Conservation (phyloP, 2,113 vertebrate genomes). For the Cephalopholis sonnerati region DNA sequence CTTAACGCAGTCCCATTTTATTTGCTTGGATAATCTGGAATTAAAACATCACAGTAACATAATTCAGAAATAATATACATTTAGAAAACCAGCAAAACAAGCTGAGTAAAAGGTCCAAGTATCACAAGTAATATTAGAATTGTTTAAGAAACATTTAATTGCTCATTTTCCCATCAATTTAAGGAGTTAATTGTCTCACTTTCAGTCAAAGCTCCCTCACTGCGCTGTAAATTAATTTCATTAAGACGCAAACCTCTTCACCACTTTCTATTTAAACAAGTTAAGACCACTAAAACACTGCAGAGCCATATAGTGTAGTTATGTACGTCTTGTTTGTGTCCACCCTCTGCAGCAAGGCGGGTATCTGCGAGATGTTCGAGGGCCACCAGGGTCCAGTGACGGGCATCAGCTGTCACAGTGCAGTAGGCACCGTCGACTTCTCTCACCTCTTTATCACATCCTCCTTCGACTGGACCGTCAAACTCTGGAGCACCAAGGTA, state of each 20-base stretch:
- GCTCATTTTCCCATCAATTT: not conserved
- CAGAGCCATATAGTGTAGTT: not conserved
- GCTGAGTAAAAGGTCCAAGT: not conserved
- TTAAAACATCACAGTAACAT: not conserved
- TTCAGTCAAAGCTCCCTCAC: not conserved
- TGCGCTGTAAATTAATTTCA: not conserved
- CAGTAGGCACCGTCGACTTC: slow-evolving; percentile 95
- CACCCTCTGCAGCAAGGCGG: slow-evolving; percentile 91
- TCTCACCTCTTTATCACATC: slow-evolving; percentile 98
- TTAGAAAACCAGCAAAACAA: not conserved
- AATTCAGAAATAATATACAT: not conserved
- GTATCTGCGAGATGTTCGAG: slow-evolving; percentile 97
- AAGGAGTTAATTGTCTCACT: not conserved
- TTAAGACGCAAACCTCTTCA: not conserved
- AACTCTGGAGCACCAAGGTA: slow-evolving; percentile 99
- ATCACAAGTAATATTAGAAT: not conserved
- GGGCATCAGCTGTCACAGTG: slow-evolving; percentile 96
- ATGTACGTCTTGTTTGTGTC: not conserved
- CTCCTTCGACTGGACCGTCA: slow-evolving; percentile 99
- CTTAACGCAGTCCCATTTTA: not conserved
- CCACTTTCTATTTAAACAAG: not conserved
- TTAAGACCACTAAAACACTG: not conserved
- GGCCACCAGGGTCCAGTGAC: slow-evolving; percentile 98
- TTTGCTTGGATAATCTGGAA: not conserved
- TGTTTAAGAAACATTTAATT: not conserved